Base-by-base conservation (phyloP, 2,113 vertebrate genomes). In the Cygnus buccinator region DNA sequence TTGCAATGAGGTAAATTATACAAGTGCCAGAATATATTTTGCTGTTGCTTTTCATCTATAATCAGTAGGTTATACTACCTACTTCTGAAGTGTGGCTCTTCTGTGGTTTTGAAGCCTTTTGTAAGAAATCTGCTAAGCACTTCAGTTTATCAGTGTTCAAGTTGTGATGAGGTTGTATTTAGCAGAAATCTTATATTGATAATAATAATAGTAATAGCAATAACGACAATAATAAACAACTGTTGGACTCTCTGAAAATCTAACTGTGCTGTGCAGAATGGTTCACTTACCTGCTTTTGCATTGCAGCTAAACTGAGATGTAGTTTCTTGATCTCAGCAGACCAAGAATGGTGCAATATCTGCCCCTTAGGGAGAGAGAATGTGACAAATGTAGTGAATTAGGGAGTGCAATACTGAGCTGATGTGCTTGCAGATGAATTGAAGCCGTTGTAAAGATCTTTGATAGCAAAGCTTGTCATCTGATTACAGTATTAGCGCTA, bases 381-480 rank as follows among this genome's bases (percentile, higher is more conserved):
- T 84, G 73, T 70, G 55, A 90, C 90, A 62, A 84, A 79, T 66
- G 15, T 57, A 54, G 72, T 58, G 54, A 83, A 78, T 78, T 84
- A 84, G 73, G 68, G 81, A 57, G 61, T 43, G 18, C 23, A 73
- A 4, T 48, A 37, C 62, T 0, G 3, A 82, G 54, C 67, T 89
- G 67, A 79, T 2, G 13, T 55, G 58, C 61, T 84, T 19, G 2
- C 65, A 81, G 78, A 80, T 93, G 50, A 96, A 92, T 29, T 79
- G 87, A 77, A 93, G 73, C 71, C 9, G 5, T 57, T 82, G 50
- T 81, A 67, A 89, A 94, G 66, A 90, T 71, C 73, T 92, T 91
- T 74, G 55, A 78, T 59, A 84, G 82, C 67, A 86, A 83, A 78
- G 43, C 25, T 84, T 85, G 48, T 55, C 73, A 65, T 79, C 87